A percentile compares a stretch with the other conserved stretches of the same genome.
These are phyloP conservation scores for Haliclystus octoradiatus DNA, from an alignment of 30 jellyfish, hydroid and myxozoan genomes.

Conservation along the genomic window DNA sequence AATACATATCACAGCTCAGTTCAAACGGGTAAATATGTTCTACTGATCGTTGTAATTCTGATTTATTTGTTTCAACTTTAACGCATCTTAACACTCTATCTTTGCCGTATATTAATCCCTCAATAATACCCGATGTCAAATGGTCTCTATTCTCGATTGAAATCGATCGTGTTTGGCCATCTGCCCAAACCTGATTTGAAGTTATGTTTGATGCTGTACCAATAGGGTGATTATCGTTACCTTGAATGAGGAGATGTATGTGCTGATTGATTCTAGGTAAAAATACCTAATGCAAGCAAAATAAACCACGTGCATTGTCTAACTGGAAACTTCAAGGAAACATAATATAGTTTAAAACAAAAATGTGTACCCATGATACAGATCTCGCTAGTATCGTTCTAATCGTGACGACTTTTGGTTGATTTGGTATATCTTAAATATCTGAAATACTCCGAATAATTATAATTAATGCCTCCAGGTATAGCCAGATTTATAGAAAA, in stretches of 20 bases:
- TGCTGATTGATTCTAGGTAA: not conserved
- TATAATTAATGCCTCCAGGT: too few relatives aligned
- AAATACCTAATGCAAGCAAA: constrained; percentile 19
- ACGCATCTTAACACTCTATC: constrained; percentile 59
- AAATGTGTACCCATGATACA: not conserved
- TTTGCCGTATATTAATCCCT: constrained; percentile 14
- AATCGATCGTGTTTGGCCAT: not conserved
- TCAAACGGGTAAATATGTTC: constrained; percentile 39
- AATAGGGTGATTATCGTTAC: not conserved
- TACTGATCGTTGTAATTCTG: constrained; percentile 36
- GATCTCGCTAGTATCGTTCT: constrained; percentile 22
- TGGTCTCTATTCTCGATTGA: constrained; percentile 30
- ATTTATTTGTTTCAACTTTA: constrained; percentile 21
- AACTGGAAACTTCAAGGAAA: not conserved
- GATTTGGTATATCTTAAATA: too few relatives aligned
- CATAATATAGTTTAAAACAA: too few relatives aligned
- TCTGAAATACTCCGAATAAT: too few relatives aligned
- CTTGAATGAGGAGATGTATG: not conserved
- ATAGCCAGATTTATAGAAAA: too few relatives aligned
- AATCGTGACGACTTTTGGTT: too few relatives aligned
- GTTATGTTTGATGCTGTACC: not conserved
- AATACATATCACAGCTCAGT: constrained; percentile 39
- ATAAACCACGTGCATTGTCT: constrained; percentile 6
- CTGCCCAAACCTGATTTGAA: constrained; percentile 11
- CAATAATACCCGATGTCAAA: constrained; percentile 31